Evolutionary conservation across 2,888 invertebrate genomes (phyloP), one percentile per base, ranked within the genome.

Genomic region (Ephialtes manifestator): DNA sequence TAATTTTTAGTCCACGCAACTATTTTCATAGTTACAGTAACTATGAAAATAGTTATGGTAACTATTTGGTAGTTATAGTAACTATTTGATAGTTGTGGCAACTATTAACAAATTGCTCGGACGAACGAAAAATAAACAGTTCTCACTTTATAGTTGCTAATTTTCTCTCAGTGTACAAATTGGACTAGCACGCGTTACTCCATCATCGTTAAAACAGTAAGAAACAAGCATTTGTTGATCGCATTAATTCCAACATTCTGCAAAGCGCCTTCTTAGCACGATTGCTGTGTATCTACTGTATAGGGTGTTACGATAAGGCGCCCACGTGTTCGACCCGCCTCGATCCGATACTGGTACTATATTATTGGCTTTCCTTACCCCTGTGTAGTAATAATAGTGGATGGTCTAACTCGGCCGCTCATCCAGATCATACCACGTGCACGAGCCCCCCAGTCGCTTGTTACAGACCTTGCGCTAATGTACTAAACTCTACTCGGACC

Each of bases 361-460:
- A 84, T 83, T 72, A 82, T 48, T 55, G 76, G 76, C 78, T 83
- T 83, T 75, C 77, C 68, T 53, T 77, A 70, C 67, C 31, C 63
- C 58, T 76, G 77, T 76, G 80, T 51, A 68, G 70, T 79, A 74
- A 82, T 83, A 83, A 76, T 58, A 58, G 43, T 51, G 53, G 76
- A 60, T 67, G 51, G 78, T 68, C 82, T 72, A 76, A 80, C 60
- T 80, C 79, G 71, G 71, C 82, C 20, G 78, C 74, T 85, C 55
- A 82, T 82, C 78, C 82, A 72, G 83, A 85, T 85, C 85, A 85
- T 79, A 71, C 75, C 55, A 55, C 79, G 71, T 76, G 71, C 78
- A 63, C n/a, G 43, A 31, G 20, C 58, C 43, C 58, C 60, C 43
- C 60, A 15, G 20, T 67, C 20, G n/a, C 48, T 15, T 28, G 60